phyloP scores from a whole-genome alignment of 2,797 vertebrate genomes.

The Lepilemur ruficaudatus region DNA sequence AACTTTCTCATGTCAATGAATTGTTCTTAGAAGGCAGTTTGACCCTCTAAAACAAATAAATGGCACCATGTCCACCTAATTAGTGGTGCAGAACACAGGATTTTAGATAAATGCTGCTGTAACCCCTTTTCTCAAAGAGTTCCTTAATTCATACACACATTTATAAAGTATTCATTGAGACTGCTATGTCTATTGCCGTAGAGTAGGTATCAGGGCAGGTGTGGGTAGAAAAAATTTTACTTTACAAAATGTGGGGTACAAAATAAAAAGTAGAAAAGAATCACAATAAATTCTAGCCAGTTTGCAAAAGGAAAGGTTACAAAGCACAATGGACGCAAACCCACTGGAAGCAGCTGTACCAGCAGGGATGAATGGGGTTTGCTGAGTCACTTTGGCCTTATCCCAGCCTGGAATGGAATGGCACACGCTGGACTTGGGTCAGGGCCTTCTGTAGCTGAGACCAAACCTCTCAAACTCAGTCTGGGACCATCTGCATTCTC shows the following conservation, averaged over 20 bases:
- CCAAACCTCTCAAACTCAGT: neutral
- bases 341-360: neutral
- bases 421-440: neutral
- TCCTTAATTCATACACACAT: neutral
- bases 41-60: slow-evolving; percentile 58
- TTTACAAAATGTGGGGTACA: neutral
- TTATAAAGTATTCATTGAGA: neutral
- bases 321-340: slow-evolving; percentile 50
- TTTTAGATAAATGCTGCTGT: neutral
- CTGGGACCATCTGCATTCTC: neutral
- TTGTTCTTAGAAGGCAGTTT: slow-evolving; percentile 38
- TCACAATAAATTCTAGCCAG: slow-evolving; percentile 71
- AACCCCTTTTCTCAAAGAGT: neutral
- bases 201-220: neutral
- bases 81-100: neutral
- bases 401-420: neutral
- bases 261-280: neutral
- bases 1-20: slow-evolving; percentile 47
- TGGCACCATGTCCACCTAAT: slow-evolving; percentile 12
- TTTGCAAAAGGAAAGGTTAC: slow-evolving; percentile 74
- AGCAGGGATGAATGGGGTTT: too few species aligned
- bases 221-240: neutral
- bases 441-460: neutral
- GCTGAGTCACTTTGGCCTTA: neutral
- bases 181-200: neutral